phyloP scores from a whole-genome alignment of 2,888 invertebrate species.

The Keiferia lycopersicella region DNA sequence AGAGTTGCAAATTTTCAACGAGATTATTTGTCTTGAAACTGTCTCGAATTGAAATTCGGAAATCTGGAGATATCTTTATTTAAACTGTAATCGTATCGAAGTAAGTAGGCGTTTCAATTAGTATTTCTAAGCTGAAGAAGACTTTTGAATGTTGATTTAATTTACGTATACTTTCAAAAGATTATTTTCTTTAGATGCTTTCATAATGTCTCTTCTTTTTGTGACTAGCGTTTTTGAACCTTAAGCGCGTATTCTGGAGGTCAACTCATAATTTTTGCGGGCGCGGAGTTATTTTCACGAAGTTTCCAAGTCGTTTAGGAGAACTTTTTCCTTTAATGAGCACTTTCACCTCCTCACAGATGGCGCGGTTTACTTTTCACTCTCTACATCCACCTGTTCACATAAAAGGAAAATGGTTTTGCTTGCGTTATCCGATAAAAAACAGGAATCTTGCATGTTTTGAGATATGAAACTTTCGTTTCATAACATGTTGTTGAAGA shows the following conservation, averaged over 20 bases:
- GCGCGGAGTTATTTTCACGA: slow-evolving; percentile 28
- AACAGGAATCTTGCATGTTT: neutral
- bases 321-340: slow-evolving; percentile 31
- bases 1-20: neutral
- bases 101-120: neutral
- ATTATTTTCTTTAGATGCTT: slow-evolving; percentile 2
- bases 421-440: neutral
- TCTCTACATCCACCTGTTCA: slow-evolving; percentile 22
- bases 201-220: slow-evolving; percentile 12
- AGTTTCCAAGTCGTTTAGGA: slow-evolving; percentile 30
- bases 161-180: too few relatives aligned
- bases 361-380: slow-evolving; percentile 29
- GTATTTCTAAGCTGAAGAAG: neutral
- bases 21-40: slow-evolving; percentile 10
- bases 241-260: slow-evolving; percentile 26
- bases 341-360: slow-evolving; percentile 29
- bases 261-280: slow-evolving; percentile 26
- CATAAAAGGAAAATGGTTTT: neutral
- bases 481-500: too few relatives aligned
- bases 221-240: slow-evolving; percentile 21
- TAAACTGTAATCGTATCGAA: neutral
- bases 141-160: neutral
- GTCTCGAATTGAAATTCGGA: neutral
- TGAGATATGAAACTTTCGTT: neutral
- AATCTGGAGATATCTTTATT: neutral